Percentiles rank a stretch among this genome's conserved stretches.
Conservation (phyloP, 2,797 vertebrate genomes). For the Phrynocephalus forsythii region DNA sequence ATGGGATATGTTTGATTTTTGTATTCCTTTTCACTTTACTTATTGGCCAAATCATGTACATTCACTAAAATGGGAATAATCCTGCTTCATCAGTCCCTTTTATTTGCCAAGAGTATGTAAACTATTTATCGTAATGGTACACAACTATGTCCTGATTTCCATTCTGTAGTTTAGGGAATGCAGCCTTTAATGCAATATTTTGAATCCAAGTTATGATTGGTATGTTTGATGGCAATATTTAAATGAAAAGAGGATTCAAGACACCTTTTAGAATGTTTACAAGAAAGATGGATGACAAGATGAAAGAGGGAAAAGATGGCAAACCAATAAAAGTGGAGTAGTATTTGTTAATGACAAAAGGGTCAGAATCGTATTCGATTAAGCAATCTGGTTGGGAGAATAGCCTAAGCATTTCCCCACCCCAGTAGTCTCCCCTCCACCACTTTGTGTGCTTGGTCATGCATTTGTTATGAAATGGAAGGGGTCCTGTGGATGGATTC, state of each 20-base stretch:
- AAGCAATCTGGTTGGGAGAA: too few relatives aligned
- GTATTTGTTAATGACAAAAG: background rate
- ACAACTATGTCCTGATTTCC: slow-evolving; percentile 33
- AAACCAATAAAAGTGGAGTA: background rate
- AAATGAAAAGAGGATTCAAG: slow-evolving; percentile 7
- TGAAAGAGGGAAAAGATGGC: slow-evolving; percentile 14
- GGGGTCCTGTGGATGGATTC: too few relatives aligned
- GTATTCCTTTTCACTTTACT: background rate
- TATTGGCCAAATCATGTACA: background rate
- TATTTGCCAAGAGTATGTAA: slow-evolving; percentile 12
- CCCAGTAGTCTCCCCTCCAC: too few relatives aligned
- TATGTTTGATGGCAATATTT: background rate
- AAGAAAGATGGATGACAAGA: slow-evolving; percentile 2
- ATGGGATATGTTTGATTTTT: background rate
- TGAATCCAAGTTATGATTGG: slow-evolving; percentile 1
- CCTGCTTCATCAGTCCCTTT: background rate
- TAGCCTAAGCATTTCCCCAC: too few relatives aligned
- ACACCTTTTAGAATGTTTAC: background rate
- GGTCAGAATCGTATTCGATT: too few relatives aligned
- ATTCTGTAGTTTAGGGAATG: slow-evolving; percentile 19
- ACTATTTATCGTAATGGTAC: slow-evolving; percentile 30
- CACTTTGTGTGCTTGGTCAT: too few relatives aligned
- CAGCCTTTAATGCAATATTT: background rate
- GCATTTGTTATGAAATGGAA: too few relatives aligned
- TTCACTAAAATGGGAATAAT: background rate